Base-by-base conservation (phyloP, 2,888 invertebrate genomes). In the Heliconius ethilla region DNA sequence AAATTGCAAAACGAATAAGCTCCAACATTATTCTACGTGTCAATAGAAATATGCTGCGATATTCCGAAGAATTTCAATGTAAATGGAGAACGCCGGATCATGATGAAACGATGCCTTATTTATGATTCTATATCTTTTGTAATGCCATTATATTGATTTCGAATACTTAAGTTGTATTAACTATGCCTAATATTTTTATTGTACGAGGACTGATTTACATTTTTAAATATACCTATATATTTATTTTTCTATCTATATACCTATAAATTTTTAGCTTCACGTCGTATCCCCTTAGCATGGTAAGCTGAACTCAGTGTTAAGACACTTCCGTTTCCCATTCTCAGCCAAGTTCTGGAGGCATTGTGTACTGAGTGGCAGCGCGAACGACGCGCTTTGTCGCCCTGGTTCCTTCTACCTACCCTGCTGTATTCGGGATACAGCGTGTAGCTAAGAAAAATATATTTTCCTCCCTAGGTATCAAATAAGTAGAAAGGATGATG, bases 51-150 rank as follows among this genome's bases (percentile, higher is more conserved):
- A 3, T 59, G 59, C 33, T 25, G 3, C 55, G 13, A 59, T 69
- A 72, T 59, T 72, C 72, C 13, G 15, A 59, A 72, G 72, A 59
- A 59, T 72, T 72, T 72, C 72, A 72, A 72, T 72, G 72, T 72
- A 72, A 72, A 59, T 72, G 33, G 37, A 72, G 37, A 72, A 72
- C 9, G 59, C 72, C n/a, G 33, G 59, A 25, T 13, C 59, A 59
- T 55, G 59, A 59, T 59, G 55, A 72, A 59, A 18, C 33, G 72
- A 59, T 59, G 33, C 33, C n/a, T 59, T 72, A 72, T 72, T 72
- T 72, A 72, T 72, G 67, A 74, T 59, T 74, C 59, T n/a, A 45
- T 59, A 55, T 55, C 72, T 72, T 15, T 72, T 72, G 72, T 59
- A 37, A 33, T 59, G 18, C 59, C 59, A 4, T 29, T 45, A 74